Evolutionary conservation across 2,797 vertebrate species (phyloP).

Genomic region (Sebastes ruberrimus): DNA sequence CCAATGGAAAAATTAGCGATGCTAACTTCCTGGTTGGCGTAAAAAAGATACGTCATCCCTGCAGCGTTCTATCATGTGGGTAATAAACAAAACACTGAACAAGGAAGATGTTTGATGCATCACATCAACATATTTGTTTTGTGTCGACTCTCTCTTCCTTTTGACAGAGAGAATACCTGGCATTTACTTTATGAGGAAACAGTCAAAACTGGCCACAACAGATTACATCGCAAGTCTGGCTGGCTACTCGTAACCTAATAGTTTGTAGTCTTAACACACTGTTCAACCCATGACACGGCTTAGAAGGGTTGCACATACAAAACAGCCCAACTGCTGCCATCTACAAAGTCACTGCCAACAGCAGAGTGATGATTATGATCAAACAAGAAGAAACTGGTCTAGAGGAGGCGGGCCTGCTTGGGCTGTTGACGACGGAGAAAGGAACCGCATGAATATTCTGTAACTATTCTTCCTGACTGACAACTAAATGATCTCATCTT

Average conservation of each 20-base stretch:
- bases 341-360: conserved; percentile 23
- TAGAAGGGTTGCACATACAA: conserved; percentile 11
- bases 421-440: not conserved
- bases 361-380: conserved; percentile 41
- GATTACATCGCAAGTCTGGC: not conserved
- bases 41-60: no score
- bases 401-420: not conserved
- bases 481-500: not conserved
- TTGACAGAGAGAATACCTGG: not conserved
- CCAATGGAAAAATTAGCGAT: no score
- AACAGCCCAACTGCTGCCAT: conserved; percentile 10
- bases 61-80: not conserved
- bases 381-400: conserved; percentile 62
- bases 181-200: not conserved
- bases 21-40: no score
- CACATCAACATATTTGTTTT: not conserved
- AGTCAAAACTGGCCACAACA: not conserved
- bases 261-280: conserved; percentile 5
- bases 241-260: conserved; percentile 28
- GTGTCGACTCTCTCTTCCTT: not conserved
- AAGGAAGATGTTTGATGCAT: not conserved
- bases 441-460: not conserved
- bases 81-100: not conserved
- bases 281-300: conserved; percentile 49
- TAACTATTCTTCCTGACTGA: not conserved